These are phyloP conservation scores for Doryteuthis pealeii DNA, from an alignment of 1,140 invertebrate species.

Conservation along the genomic window DNA sequence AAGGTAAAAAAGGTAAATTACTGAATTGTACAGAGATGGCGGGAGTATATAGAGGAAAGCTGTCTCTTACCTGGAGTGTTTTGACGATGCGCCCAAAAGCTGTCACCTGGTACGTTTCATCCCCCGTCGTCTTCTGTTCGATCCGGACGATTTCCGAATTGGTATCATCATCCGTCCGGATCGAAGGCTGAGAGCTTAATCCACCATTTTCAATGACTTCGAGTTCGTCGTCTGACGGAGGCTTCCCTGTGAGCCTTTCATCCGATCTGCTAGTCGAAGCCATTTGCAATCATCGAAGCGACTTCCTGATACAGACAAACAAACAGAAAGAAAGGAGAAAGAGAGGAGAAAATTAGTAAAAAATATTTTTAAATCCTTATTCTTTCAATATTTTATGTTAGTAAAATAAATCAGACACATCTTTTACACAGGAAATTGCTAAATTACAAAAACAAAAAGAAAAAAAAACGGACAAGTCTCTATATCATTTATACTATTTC, in stretches of 20 bases:
- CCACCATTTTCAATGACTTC: constrained; percentile 55
- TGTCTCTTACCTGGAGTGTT: constrained; percentile 32
- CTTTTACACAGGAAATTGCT: background rate
- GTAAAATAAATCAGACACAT: background rate
- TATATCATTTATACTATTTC: background rate
- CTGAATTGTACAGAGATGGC: too few relatives aligned
- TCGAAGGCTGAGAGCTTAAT: constrained; percentile 47
- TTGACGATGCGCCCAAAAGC: constrained; percentile 50
- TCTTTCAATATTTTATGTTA: background rate
- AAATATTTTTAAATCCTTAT: background rate
- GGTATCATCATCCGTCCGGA: constrained; percentile 48
- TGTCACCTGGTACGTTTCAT: constrained; percentile 32
- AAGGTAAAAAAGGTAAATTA: too few relatives aligned
- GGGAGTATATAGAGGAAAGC: too few relatives aligned
- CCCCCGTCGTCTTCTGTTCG: constrained; percentile 38
- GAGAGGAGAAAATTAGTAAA: background rate
- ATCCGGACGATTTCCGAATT: constrained; percentile 56
- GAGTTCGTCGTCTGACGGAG: constrained; percentile 37
- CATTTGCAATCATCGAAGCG: constrained; percentile 25
- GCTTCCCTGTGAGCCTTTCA: constrained; percentile 37
- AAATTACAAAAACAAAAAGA: background rate
- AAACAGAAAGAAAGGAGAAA: background rate
- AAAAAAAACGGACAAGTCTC: background rate
- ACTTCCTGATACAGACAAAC: background rate
- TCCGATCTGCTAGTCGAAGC: constrained; percentile 37